Percentiles rank a stretch among this genome's conserved stretches.
These are phyloP conservation scores for Hemibagrus guttatus DNA, from an alignment of 2,797 vertebrate species.

Conservation along the genomic window DNA sequence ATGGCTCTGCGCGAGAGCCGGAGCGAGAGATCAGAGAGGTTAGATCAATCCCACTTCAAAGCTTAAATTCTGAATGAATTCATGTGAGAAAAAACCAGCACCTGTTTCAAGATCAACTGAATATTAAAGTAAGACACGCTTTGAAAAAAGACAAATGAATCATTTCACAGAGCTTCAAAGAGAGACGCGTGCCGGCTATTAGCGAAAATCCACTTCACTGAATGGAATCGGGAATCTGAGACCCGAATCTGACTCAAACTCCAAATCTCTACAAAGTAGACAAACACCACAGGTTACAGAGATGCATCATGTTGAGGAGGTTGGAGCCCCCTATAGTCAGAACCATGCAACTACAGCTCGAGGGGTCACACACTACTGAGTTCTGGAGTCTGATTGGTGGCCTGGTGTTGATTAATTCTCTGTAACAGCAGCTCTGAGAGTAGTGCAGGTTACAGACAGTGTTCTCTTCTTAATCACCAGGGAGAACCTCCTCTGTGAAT, in stretches of 20 bases:
- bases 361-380: background rate
- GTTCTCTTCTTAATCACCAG: background rate
- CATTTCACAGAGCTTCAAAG: slow-evolving; percentile 37
- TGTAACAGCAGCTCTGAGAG: background rate
- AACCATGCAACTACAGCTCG: background rate
- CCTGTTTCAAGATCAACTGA: slow-evolving; percentile 52
- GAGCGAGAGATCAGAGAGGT: slow-evolving; percentile 53
- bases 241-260: background rate
- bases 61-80: slow-evolving; percentile 55
- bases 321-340: background rate
- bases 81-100: slow-evolving; percentile 52
- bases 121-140: slow-evolving; percentile 48
- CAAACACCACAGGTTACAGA: background rate
- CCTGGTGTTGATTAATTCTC: background rate
- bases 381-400: background rate
- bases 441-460: background rate
- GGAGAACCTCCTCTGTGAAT: background rate
- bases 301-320: background rate
- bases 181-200: background rate
- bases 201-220: background rate
- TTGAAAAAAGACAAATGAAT: slow-evolving; percentile 47
- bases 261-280: too few species aligned
- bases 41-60: slow-evolving; percentile 60
- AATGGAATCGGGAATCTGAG: background rate
- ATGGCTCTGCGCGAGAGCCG: slow-evolving; percentile 19